phyloP scores from a whole-genome alignment of 2,797 vertebrate species.

The Gobio occitaniae region DNA sequence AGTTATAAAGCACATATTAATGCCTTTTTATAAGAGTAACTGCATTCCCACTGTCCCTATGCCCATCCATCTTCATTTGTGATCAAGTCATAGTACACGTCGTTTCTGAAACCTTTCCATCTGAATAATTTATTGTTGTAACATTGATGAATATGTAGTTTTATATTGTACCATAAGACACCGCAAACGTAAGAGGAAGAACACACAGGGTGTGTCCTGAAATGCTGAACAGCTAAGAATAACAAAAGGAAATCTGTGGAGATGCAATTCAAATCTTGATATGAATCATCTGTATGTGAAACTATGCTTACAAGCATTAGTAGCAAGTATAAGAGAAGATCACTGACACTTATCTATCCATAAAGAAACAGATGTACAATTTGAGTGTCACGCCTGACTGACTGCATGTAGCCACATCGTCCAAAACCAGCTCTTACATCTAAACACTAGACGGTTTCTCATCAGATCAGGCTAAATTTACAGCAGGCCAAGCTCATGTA shows the following conservation, averaged over 20 bases:
- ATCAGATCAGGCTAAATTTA: background rate
- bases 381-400: background rate
- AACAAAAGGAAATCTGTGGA: background rate
- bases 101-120: background rate
- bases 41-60: background rate
- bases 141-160: background rate
- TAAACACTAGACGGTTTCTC: conserved; percentile 16
- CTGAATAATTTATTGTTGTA: background rate
- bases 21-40: background rate
- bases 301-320: background rate
- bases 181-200: too few relatives aligned
- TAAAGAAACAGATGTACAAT: background rate
- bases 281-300: background rate
- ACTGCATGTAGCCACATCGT: background rate
- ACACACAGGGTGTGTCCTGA: background rate
- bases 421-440: background rate
- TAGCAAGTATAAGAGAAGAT: background rate
- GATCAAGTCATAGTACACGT: background rate
- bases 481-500: background rate
- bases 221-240: background rate
- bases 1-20: too few relatives aligned
- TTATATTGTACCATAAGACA: background rate
- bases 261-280: background rate
- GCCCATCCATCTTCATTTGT: background rate
- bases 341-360: background rate